Base-by-base conservation (phyloP, 2,888 invertebrate species). In the Polietes domitor region DNA sequence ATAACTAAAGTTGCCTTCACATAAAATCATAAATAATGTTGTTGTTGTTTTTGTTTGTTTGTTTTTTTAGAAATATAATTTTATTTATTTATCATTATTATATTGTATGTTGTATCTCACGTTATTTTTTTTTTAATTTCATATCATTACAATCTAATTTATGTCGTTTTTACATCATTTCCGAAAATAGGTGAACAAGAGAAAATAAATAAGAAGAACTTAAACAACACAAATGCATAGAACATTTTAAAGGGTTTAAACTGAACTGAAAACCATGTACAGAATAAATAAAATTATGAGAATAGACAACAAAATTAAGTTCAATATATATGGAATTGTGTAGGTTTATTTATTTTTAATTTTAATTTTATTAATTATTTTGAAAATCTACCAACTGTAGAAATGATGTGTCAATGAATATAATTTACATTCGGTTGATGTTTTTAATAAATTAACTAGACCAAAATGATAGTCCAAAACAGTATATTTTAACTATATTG, bases 1-100 rank as follows among this genome's bases (percentile, higher is more conserved):
- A 79, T 82, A 84, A 82, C 81, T 82, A 84, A n/a, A 79, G 78
- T 79, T 84, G 78, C 81, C 76, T 82, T 79, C 78, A 81, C 82
- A 82, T 63, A 84, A 84, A 84, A 82, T 84, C 78, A 82, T 78
- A 84, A 81, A 84, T 76, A 71, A 75, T 79, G 76, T 83, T 28
- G 26, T 82, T 75, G 32, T n/a, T 24, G 17, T 81, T 55, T 9
- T 50, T 50, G 26, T 71, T 32, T 32, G 7, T 37, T 37, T 37
- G 21, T 47, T 32, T 55, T 68, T 53, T 79, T 85, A 81, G 80
- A 85, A 80, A 82, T 82, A 84, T 81, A 81, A 53, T 82, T 78
- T 84, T 74, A 19, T 65, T 78, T 70, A 37, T 81, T 72, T 70
- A 63, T 41, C 41, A 53, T 15, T 68, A 41, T 77, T 74, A 78